Evolutionary conservation across 2,113 vertebrate species (phyloP).

Genomic region (Xiphias gladius): DNA sequence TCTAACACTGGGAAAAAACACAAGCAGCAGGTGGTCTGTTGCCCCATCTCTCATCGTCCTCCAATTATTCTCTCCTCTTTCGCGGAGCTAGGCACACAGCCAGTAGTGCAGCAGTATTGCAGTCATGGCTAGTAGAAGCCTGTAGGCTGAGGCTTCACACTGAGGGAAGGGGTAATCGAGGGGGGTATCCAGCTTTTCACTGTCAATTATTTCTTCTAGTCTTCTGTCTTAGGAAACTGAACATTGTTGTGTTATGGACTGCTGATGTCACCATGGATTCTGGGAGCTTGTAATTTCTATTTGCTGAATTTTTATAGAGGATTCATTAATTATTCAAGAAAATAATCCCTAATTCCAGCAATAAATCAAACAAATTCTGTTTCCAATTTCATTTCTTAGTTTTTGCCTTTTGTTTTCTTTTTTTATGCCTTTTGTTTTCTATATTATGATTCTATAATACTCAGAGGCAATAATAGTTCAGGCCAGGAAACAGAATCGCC

Average conservation of each 20-base stretch:
- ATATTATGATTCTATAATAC: neutral
- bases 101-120: conserved; percentile 60
- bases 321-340: neutral
- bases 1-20: conserved; percentile 27
- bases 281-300: neutral
- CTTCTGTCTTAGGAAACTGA: too few species aligned
- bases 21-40: conserved; percentile 65
- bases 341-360: neutral
- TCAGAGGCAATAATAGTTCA: neutral
- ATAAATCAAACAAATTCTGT: neutral
- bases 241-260: too few species aligned
- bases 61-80: conserved; percentile 50
- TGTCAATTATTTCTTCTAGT: too few species aligned
- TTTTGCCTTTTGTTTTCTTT: neutral
- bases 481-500: neutral
- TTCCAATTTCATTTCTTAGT: neutral
- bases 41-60: conserved; percentile 43
- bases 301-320: neutral
- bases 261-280: neutral
- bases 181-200: neutral
- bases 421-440: neutral
- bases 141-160: conserved; percentile 22
- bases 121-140: conserved; percentile 38
- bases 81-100: conserved; percentile 49
- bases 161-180: conserved; percentile 5